phyloP scores from a whole-genome alignment of 2,797 vertebrate species.

The Scleropages formosus region DNA sequence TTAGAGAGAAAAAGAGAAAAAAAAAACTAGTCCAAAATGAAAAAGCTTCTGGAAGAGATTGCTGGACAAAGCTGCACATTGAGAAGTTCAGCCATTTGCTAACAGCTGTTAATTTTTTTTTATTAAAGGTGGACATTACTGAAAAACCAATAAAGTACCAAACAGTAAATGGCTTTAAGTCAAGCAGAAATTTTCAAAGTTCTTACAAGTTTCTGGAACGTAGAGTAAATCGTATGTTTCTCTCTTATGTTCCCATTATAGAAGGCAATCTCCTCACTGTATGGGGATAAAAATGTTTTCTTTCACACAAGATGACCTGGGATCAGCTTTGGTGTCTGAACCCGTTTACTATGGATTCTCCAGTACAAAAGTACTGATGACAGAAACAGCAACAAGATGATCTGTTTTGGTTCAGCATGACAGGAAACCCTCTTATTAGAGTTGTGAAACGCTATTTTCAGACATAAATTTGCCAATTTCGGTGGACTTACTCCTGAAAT shows the following conservation, averaged over 20 bases:
- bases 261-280: conserved; percentile 97
- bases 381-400: too few relatives aligned
- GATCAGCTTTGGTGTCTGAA: neutral
- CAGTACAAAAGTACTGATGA: too few relatives aligned
- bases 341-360: neutral
- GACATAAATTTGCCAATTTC: too few relatives aligned
- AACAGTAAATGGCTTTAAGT: neutral
- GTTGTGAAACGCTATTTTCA: too few relatives aligned
- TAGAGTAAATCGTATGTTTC: conserved; percentile 87
- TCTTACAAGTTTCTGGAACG: conserved; percentile 90
- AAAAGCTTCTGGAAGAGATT: neutral
- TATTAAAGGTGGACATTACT: too few relatives aligned
- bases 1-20: neutral
- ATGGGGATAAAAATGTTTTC: too few relatives aligned
- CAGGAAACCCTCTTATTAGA: too few relatives aligned
- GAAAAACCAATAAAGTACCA: neutral
- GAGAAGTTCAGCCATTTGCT: neutral
- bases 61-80: neutral
- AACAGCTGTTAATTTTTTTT: too few relatives aligned
- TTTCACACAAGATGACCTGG: neutral
- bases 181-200: neutral
- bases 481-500: too few relatives aligned
- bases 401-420: too few relatives aligned
- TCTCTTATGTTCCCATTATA: conserved; percentile 93
- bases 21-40: neutral